Evolutionary conservation across 2,797 vertebrate genomes (phyloP).

Genomic region (Danio jaintianensis): DNA sequence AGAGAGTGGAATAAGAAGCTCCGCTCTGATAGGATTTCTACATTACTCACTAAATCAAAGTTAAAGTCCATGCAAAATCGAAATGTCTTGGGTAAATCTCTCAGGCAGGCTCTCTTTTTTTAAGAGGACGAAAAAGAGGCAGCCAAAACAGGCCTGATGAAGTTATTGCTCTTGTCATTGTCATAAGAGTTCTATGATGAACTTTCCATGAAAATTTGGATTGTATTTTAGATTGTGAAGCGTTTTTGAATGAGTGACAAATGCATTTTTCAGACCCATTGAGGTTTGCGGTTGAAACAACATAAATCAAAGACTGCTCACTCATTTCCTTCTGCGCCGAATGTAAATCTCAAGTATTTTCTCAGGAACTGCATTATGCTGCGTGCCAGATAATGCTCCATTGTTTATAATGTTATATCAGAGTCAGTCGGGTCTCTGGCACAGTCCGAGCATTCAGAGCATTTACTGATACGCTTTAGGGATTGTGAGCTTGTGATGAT

Average conservation of each 20-base stretch:
- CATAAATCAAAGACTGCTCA: slow-evolving; percentile 41
- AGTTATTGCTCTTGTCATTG: background rate
- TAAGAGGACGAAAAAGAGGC: background rate
- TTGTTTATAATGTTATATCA: slow-evolving; percentile 51
- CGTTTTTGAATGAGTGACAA: slow-evolving; percentile 10
- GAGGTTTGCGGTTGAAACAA: slow-evolving; percentile 30
- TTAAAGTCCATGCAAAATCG: slow-evolving; percentile 47
- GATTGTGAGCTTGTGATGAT: slow-evolving; percentile 44
- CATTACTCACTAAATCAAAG: slow-evolving; percentile 57
- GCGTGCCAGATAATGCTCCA: slow-evolving; percentile 36
- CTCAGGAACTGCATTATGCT: slow-evolving; percentile 35
- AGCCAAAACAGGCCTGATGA: slow-evolving; percentile 8
- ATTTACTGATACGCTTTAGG: slow-evolving; percentile 39
- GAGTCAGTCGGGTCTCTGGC: slow-evolving; percentile 36
- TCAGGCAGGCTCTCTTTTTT: background rate
- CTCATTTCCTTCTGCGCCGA: slow-evolving; percentile 15
- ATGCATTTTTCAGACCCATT: slow-evolving; percentile 26
- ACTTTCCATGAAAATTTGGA: background rate
- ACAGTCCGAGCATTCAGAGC: slow-evolving; percentile 35
- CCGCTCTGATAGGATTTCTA: slow-evolving; percentile 25
- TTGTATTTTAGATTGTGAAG: background rate
- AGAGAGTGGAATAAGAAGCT: background rate
- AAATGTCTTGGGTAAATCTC: slow-evolving; percentile 50
- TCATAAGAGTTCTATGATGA: background rate
- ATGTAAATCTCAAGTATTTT: slow-evolving; percentile 51